phyloP scores from a whole-genome alignment of 1,140 invertebrate genomes.

The Gryon sp. region DNA sequence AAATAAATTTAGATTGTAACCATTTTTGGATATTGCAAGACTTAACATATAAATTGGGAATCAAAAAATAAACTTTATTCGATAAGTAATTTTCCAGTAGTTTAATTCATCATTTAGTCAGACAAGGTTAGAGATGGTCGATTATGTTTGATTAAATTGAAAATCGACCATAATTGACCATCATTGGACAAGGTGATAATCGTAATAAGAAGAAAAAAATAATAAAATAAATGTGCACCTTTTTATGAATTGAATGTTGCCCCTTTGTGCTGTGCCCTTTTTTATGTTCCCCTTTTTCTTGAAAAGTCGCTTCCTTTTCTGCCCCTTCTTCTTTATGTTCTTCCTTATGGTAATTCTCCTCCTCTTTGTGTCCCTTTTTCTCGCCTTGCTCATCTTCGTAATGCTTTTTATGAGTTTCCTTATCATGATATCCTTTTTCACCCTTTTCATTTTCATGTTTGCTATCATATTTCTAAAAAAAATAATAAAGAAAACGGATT shows the following conservation, averaged over 20 bases:
- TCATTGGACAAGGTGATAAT: no score
- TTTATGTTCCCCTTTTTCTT: slow-evolving; percentile 76
- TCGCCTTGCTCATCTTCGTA: slow-evolving; percentile 75
- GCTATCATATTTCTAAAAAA: slow-evolving; percentile 71
- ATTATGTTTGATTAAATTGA: no score
- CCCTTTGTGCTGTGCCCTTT: slow-evolving; percentile 80
- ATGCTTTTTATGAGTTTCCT: slow-evolving; percentile 71
- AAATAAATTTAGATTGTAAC: no score
- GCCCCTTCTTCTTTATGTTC: slow-evolving; percentile 72
- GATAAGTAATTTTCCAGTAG: no score
- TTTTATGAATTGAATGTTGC: slow-evolving; percentile 78
- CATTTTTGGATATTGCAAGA: no score
- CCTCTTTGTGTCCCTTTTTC: slow-evolving; percentile 74
- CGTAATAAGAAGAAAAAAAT: no score
- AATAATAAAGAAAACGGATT: neutral
- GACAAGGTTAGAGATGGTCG: no score
- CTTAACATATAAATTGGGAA: neutral
- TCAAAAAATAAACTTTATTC: neutral
- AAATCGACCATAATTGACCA: no score
- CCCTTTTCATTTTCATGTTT: slow-evolving; percentile 75
- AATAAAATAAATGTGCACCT: slow-evolving; percentile 62
- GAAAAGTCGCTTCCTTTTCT: slow-evolving; percentile 71
- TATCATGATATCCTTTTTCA: slow-evolving; percentile 77
- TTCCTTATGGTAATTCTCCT: slow-evolving; percentile 72
- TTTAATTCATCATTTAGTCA: no score